Percentiles rank a stretch among this genome's conserved stretches.
phyloP scores from a whole-genome alignment of 2,113 vertebrate genomes.

The Turdus rufiventris region DNA sequence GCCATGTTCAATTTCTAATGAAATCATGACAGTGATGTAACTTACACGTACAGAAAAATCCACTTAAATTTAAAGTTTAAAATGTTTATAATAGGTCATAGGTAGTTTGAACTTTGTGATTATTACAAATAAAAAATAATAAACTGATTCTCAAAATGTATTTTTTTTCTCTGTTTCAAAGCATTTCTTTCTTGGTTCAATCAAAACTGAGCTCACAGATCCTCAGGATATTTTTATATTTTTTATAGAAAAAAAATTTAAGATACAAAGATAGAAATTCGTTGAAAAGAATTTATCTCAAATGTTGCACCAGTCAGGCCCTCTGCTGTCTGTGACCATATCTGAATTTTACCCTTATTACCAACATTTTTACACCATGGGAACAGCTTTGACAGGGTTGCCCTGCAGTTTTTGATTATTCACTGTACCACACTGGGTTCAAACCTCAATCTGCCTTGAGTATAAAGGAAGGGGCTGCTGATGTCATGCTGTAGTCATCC shows the following conservation, averaged over 20 bases:
- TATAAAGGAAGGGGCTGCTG: background rate
- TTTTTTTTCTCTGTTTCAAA: background rate
- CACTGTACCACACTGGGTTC: accelerated
- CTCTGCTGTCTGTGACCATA: accelerated
- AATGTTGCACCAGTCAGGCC: background rate
- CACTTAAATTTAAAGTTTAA: background rate
- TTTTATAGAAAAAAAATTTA: background rate
- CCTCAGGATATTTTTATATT: background rate
- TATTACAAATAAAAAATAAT: background rate
- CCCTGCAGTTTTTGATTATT: background rate
- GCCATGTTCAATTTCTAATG: background rate
- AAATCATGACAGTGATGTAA: background rate
- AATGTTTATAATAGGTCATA: background rate
- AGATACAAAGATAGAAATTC: background rate
- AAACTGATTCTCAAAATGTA: background rate
- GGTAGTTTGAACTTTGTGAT: background rate
- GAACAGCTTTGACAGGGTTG: background rate
- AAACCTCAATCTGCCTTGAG: background rate
- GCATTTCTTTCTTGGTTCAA: background rate
- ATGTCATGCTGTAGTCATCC: accelerated
- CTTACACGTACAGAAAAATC: background rate
- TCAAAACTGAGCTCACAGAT: background rate
- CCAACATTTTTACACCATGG: background rate
- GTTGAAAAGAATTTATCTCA: background rate
- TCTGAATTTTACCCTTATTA: background rate